Evolutionary conservation across 2,888 invertebrate genomes (phyloP), one percentile per base, ranked within the genome.

Genomic region (Amphipyra berbera): DNA sequence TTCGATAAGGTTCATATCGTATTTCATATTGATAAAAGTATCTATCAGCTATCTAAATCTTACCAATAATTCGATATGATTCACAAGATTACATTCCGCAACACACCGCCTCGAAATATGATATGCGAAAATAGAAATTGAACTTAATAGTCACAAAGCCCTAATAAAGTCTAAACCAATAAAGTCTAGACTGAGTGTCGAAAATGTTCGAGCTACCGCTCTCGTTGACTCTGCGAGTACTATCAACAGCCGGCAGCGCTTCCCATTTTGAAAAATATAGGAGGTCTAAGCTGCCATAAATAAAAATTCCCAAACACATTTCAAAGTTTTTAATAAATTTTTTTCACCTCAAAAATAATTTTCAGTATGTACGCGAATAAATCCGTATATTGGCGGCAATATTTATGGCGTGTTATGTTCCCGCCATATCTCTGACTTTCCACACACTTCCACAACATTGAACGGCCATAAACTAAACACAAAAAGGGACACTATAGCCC

Each of bases 361-460:
- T 62, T 58, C 55, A 37, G 45, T 56, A 52, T 57, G 44, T 71
- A 53, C 66, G 45, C 42, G 55, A 37, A 73, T 73, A 88, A 90
- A 89, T 87, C 84, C 87, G 81, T 78, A 77, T 73, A 83, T 78
- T 78, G 79, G 82, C 64, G 78, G 77, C 83, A 84, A 86, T 92
- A 93, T 93, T 93, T 93, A 93, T 88, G 89, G 84, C 77, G 84
- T 87, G 88, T 84, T 84, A 87, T 84, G 84, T 78, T 79, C 66
- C 67, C 81, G 77, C 84, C 89, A 79, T 93, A 93, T 93, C 93
- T 88, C 82, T 80, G 82, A 78, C 81, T 83, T 87, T 85, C 86
- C 93, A 93, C 90, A 83, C 91, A 87, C 87, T 93, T 93, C 91
- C 93, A 82, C 87, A 85, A 91, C 93, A 93, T 93, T 92, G 89